phyloP scores from a whole-genome alignment of 64 coral and sea anemone species.

The Hydrozoanthus tunicans region DNA sequence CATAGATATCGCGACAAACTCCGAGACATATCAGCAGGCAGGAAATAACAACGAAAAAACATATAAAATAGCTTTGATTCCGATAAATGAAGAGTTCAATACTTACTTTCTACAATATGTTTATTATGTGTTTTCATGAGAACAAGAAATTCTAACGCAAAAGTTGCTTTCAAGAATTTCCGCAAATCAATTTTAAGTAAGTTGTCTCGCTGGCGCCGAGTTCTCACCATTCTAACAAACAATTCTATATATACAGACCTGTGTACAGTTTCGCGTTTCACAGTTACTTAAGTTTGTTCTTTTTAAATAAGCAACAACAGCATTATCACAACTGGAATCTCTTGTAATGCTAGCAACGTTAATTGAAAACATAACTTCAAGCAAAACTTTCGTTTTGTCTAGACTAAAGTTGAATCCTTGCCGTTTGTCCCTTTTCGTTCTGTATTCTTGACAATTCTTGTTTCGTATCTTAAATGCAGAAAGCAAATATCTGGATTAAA shows the following conservation, averaged over 20 bases:
- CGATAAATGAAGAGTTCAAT: neutral
- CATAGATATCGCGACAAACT: slow-evolving; percentile 41
- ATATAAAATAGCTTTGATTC: slow-evolving; percentile 19
- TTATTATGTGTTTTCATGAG: slow-evolving; percentile 23
- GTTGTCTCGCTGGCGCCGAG: slow-evolving; percentile 12
- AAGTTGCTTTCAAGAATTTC: neutral
- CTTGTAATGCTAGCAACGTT: slow-evolving; percentile 50
- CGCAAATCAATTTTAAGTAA: slow-evolving; percentile 11
- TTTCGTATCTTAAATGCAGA: neutral
- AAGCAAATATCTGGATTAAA: neutral
- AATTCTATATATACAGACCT: neutral
- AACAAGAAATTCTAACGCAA: neutral
- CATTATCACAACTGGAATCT: slow-evolving; percentile 60
- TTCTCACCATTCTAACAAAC: slow-evolving; percentile 29
- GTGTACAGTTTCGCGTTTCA: slow-evolving; percentile 64
- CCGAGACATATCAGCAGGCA: slow-evolving; percentile 45
- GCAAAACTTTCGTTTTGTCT: slow-evolving; percentile 2
- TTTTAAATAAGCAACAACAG: slow-evolving; percentile 57
- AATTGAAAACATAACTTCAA: slow-evolving; percentile 60
- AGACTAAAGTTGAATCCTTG: neutral
- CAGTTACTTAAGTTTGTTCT: slow-evolving; percentile 59
- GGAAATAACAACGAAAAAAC: slow-evolving; percentile 34
- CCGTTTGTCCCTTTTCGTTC: too few species aligned
- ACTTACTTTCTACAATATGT: neutral
- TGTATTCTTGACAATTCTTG: neutral